These are phyloP conservation scores for Tortrix viridana DNA, from an alignment of 2,888 invertebrate species.

Conservation along the genomic window DNA sequence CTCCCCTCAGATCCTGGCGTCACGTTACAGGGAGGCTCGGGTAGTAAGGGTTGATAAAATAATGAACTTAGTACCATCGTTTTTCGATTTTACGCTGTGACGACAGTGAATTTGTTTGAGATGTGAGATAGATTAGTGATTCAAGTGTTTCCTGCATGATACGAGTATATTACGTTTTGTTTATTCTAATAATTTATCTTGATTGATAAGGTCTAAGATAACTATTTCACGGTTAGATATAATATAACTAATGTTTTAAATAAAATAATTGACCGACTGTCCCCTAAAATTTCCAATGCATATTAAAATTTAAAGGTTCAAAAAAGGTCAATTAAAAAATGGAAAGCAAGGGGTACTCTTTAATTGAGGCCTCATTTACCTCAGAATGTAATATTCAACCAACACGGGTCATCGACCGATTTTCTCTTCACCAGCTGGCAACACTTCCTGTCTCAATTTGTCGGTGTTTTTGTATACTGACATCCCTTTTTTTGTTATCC, in stretches of 20 bases:
- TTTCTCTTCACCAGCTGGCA: constrained; percentile 75
- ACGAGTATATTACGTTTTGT: not conserved
- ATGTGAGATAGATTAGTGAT: not conserved
- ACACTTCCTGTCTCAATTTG: constrained; percentile 80
- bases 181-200: too few relatives aligned
- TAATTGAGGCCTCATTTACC: constrained; percentile 32
- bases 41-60: constrained; percentile 34
- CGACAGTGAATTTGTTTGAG: constrained; percentile 5
- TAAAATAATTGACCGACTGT: not conserved
- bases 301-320: constrained; percentile 6
- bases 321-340: constrained; percentile 16
- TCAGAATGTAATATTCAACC: constrained; percentile 28
- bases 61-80: constrained; percentile 45
- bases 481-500: constrained; percentile 56
- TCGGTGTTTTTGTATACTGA: constrained; percentile 68
- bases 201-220: too few relatives aligned
- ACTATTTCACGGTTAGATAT: not conserved
- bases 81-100: constrained; percentile 48
- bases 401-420: constrained; percentile 67
- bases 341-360: constrained; percentile 19
- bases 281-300: constrained; percentile 11
- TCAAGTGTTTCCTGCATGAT: not conserved
- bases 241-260: not conserved
- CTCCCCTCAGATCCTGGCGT: constrained; percentile 24
- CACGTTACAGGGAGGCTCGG: constrained; percentile 22